A percentile compares a stretch with the other conserved stretches of the same genome.
Conservation (phyloP, 2,797 vertebrate species). For the Microchirus variegatus region DNA sequence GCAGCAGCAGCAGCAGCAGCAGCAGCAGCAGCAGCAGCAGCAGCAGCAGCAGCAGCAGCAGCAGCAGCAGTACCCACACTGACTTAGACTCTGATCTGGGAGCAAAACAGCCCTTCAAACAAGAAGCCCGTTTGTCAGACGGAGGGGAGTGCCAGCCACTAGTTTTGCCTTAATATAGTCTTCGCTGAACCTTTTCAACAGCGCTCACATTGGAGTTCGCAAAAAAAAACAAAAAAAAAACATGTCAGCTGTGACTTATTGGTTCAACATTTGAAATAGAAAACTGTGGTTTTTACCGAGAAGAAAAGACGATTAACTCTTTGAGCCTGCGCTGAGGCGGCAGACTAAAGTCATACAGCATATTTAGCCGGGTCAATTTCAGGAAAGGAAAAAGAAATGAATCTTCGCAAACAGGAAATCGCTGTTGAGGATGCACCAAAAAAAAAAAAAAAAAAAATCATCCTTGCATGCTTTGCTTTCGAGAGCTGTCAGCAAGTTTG, state of each 20-base stretch:
- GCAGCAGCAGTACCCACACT: conserved; percentile 55
- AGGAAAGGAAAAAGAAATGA: conserved; percentile 71
- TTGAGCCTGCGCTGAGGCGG: conserved; percentile 29
- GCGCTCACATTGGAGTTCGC: conserved; percentile 60
- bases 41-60: conserved; percentile 29
- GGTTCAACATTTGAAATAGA: conserved; percentile 79
- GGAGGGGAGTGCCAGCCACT: conserved; percentile 74
- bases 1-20: conserved; percentile 26
- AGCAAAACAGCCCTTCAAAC: conserved; percentile 80
- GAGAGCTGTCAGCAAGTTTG: conserved; percentile 56
- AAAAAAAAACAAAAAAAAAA: conserved; percentile 76
- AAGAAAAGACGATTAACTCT: conserved; percentile 1
- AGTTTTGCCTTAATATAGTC: conserved; percentile 82
- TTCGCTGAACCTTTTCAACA: conserved; percentile 69
- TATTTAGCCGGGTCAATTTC: conserved; percentile 57
- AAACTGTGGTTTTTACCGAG: conserved; percentile 69
- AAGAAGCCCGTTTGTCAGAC: conserved; percentile 80
- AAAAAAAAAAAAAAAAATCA: conserved; percentile 26
- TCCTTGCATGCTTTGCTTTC: conserved; percentile 26
- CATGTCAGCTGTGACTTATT: conserved; percentile 77
- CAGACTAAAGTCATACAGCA: conserved; percentile 27
- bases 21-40: conserved; percentile 31
- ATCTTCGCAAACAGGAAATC: conserved; percentile 76
- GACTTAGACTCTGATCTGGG: conserved; percentile 73
- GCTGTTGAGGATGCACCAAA: conserved; percentile 59